Evolutionary conservation across 1,140 invertebrate species (phyloP), one percentile per base, ranked within the genome.

Genomic region (Globodera ellingtonae): DNA sequence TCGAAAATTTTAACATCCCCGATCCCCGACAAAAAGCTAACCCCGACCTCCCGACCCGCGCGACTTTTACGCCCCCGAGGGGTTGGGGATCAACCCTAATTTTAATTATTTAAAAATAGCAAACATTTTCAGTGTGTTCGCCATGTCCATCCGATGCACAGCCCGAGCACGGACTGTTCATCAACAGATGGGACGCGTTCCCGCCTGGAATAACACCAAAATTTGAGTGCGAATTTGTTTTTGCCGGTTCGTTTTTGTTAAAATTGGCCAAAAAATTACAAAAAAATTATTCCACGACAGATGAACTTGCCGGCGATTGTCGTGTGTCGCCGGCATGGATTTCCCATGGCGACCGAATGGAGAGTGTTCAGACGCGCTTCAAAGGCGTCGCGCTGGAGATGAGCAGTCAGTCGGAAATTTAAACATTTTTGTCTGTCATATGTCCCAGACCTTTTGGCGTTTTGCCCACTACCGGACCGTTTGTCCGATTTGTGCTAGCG

Each of bases 101-200:
- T 52, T 13, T 9, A 13, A 52, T 52, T 3, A 5, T n/a, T n/a
- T n/a, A n/a, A n/a, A n/a, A n/a, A n/a, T n/a, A n/a, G n/a, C n/a
- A n/a, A n/a, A n/a, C n/a, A 59, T 82, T 79, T 87, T 75, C 79
- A 82, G 85, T 84, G 7, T 93, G 92, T 86, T 72, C 86, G 71
- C 72, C 82, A 3, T 93, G 92, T 86, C 90, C 92, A 3, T 88
- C 88, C 3, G 90, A 90, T 9, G 92, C 92, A 3, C 90, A 91
- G 3, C 91, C 92, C 6, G 90, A 91, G 52, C 92, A 91, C 78
- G 91, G 91, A 5, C 86, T 92, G 21, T 89, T 90, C 74, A 91
- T 91, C 84, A 89, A 88, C 35, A 90, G 90, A 86, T 93, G 92
- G 92, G 89, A 91, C 66, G 84, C 86, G 18, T 84, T 92, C 85